These are phyloP conservation scores for Penelope pileata DNA, from an alignment of 2,113 vertebrate genomes.

Conservation along the genomic window DNA sequence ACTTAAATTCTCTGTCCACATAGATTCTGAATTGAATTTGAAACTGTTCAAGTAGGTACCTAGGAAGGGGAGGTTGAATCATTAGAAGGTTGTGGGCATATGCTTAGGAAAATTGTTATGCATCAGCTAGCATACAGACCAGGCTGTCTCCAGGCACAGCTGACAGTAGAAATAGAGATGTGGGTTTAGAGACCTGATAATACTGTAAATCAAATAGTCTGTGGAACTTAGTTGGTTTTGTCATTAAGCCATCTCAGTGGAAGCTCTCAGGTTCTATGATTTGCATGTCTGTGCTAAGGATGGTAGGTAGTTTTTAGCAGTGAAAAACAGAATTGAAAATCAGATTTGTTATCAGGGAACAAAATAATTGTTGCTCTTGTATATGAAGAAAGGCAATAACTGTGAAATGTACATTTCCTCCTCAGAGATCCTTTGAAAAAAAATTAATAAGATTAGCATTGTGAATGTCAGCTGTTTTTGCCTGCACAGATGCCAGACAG, in stretches of 20 bases:
- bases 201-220: background rate
- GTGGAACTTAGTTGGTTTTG: background rate
- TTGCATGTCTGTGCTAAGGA: background rate
- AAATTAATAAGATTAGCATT: slow-evolving; percentile 22
- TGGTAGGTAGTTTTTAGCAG: background rate
- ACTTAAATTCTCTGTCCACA: background rate
- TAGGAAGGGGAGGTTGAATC: background rate
- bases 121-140: background rate
- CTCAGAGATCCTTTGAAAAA: background rate
- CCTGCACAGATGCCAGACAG: slow-evolving; percentile 18
- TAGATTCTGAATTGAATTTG: background rate
- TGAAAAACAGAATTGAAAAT: slow-evolving; percentile 7
- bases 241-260: background rate
- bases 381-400: background rate
- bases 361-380: background rate
- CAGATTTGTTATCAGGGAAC: background rate
- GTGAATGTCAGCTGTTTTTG: slow-evolving; percentile 1
- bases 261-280: background rate
- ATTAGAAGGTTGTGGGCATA: accelerated
- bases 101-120: background rate
- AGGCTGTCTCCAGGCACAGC: background rate
- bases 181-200: background rate
- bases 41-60: background rate
- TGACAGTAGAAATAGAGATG: background rate
- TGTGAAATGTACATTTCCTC: background rate